These are phyloP conservation scores for Leptopilina myrica DNA, from an alignment of 2,888 invertebrate genomes.

Conservation along the genomic window DNA sequence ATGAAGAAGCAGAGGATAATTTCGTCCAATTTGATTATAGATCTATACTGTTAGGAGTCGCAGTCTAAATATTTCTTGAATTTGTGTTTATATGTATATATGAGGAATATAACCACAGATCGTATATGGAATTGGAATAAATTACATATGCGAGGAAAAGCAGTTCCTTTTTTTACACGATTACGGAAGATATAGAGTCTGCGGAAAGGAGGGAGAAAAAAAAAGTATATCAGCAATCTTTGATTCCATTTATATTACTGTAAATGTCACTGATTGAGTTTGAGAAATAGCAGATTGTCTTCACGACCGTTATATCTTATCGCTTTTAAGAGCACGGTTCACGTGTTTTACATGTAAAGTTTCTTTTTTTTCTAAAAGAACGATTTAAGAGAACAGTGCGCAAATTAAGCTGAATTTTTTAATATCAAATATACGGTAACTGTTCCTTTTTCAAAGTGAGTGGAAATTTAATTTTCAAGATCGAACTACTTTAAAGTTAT, in stretches of 20 bases:
- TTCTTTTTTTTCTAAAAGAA: neutral
- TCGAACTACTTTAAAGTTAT: too few relatives aligned
- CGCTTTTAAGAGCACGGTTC: constrained; percentile 24
- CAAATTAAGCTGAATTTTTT: neutral
- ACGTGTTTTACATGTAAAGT: constrained; percentile 1
- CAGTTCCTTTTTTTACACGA: neutral
- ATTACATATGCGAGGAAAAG: neutral
- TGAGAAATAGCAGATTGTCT: constrained; percentile 58
- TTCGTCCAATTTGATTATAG: neutral
- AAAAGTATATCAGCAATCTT: constrained; percentile 17
- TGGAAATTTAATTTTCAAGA: too few relatives aligned
- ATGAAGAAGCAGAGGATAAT: neutral
- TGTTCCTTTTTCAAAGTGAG: too few relatives aligned
- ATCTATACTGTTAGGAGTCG: neutral
- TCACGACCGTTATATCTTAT: constrained; percentile 59
- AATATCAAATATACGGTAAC: too few relatives aligned
- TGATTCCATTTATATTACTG: constrained; percentile 55
- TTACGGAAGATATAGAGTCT: neutral
- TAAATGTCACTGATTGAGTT: constrained; percentile 62
- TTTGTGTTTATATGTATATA: too few relatives aligned
- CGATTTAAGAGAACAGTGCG: neutral
- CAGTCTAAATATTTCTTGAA: neutral
- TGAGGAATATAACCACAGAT: neutral
- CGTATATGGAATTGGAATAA: neutral
- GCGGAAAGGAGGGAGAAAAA: neutral